A percentile compares a stretch with the other conserved stretches of the same genome.
Evolutionary conservation across 2,888 invertebrate species (phyloP).

Genomic region (Leptinotarsa rubiginosa): DNA sequence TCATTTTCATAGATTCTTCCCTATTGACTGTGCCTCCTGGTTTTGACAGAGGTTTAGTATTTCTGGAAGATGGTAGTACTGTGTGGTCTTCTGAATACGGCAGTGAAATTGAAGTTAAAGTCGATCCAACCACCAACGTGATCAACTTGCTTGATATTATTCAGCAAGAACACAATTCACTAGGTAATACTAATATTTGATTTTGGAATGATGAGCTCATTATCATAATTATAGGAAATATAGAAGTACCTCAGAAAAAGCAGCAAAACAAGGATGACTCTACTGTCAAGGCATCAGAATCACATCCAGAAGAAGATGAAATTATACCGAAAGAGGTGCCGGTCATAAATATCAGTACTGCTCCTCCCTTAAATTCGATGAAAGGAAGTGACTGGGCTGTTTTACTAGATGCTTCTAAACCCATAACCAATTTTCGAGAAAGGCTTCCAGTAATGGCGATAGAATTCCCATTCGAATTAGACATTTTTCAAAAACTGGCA

Average conservation of each 20-base stretch:
- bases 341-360: conserved; percentile 76
- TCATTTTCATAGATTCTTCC: conserved; percentile 50
- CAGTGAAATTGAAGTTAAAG: conserved; percentile 54
- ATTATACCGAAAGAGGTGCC: conserved; percentile 68
- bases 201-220: too few relatives aligned
- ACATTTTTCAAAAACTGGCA: conserved; percentile 97
- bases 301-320: conserved; percentile 58
- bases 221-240: not conserved
- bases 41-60: conserved; percentile 71
- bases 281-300: conserved; percentile 38
- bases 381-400: conserved; percentile 88
- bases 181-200: conserved; percentile 62
- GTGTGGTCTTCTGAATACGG: conserved; percentile 20
- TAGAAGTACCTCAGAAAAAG: conserved; percentile 14
- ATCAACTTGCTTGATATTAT: conserved; percentile 74
- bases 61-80: conserved; percentile 69
- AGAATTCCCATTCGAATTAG: conserved; percentile 90
- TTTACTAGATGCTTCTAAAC: conserved; percentile 83
- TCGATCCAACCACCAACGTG: conserved; percentile 49
- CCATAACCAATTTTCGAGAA: conserved; percentile 84
- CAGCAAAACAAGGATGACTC: conserved; percentile 48
- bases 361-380: conserved; percentile 63
- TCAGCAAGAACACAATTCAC: conserved; percentile 71
- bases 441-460: conserved; percentile 87
- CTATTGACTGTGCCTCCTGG: conserved; percentile 74